These are phyloP conservation scores for Caenorhabditis inopinata DNA, from an alignment of 1,140 invertebrate species.

Conservation along the genomic window DNA sequence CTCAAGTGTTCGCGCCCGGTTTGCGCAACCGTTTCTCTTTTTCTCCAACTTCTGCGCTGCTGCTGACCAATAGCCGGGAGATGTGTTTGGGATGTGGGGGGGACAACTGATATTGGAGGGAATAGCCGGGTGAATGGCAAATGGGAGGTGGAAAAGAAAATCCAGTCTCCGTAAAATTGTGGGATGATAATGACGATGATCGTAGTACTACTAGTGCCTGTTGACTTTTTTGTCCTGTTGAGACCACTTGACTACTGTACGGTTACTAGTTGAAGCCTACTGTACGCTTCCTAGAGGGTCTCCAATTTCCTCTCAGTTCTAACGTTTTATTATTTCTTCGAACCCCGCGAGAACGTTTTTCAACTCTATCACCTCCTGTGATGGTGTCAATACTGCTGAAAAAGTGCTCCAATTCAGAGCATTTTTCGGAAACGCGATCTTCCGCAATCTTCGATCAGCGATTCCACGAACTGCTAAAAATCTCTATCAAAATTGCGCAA, in stretches of 20 bases:
- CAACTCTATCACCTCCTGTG: too few species aligned
- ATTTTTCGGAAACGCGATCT: too few species aligned
- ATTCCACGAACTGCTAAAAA: too few species aligned
- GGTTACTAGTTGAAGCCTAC: background rate
- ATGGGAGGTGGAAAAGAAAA: background rate
- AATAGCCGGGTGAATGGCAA: background rate
- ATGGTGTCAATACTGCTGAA: too few species aligned
- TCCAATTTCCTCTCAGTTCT: too few species aligned
- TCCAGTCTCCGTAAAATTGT: conserved; percentile 21
- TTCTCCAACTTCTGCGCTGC: background rate
- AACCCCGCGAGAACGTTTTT: too few species aligned
- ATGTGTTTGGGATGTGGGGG: too few species aligned
- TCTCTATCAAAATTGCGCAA: too few species aligned
- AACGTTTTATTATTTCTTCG: too few species aligned
- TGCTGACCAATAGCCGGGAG: conserved; percentile 8
- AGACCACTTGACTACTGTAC: background rate
- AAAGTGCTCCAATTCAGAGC: too few species aligned
- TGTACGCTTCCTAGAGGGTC: too few species aligned
- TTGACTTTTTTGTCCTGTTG: background rate
- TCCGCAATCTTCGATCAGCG: too few species aligned
- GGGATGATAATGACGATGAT: background rate
- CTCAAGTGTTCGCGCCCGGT: conserved; percentile 29
- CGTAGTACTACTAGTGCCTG: background rate
- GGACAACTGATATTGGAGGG: conserved; percentile 9
- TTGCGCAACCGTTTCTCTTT: conserved; percentile 25